Evolutionary conservation across 2,113 vertebrate genomes (phyloP).

Genomic region (Prionailurus bengalensis): DNA sequence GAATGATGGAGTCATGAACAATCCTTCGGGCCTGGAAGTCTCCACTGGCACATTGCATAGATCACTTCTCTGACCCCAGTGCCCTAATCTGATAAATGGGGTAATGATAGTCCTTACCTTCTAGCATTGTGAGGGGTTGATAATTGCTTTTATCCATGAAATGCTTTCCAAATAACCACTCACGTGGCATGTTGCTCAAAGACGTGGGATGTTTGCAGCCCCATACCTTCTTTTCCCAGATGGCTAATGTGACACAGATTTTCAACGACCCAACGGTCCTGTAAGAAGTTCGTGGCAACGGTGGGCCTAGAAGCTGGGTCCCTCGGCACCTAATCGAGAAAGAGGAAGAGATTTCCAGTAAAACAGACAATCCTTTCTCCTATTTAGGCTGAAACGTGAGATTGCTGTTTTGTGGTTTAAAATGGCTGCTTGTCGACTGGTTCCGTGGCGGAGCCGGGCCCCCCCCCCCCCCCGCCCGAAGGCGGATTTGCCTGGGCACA

Average conservation of each 20-base stretch:
- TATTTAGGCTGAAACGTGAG: rapidly evolving
- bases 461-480: too few relatives aligned
- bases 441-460: rapidly evolving
- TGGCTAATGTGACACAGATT: rapidly evolving
- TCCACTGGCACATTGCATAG: rapidly evolving
- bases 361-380: rapidly evolving
- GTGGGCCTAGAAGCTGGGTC: not conserved
- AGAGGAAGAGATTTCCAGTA: not conserved
- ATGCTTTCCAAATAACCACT: not conserved
- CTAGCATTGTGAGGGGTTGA: rapidly evolving
- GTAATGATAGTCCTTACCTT: rapidly evolving
- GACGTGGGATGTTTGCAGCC: rapidly evolving
- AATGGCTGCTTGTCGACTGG: rapidly evolving
- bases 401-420: rapidly evolving
- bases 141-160: too few relatives aligned
- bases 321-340: rapidly evolving
- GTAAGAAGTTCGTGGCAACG: rapidly evolving
- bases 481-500: too few relatives aligned
- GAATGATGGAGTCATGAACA: rapidly evolving
- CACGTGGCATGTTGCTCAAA: not conserved
- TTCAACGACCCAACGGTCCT: not conserved
- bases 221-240: not conserved
- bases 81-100: not conserved
- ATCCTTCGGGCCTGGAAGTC: not conserved
- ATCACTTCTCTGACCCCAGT: too few relatives aligned